Evolutionary conservation across 1,140 invertebrate genomes (phyloP).

Genomic region (Paramacrobiotus metropolitanus): DNA sequence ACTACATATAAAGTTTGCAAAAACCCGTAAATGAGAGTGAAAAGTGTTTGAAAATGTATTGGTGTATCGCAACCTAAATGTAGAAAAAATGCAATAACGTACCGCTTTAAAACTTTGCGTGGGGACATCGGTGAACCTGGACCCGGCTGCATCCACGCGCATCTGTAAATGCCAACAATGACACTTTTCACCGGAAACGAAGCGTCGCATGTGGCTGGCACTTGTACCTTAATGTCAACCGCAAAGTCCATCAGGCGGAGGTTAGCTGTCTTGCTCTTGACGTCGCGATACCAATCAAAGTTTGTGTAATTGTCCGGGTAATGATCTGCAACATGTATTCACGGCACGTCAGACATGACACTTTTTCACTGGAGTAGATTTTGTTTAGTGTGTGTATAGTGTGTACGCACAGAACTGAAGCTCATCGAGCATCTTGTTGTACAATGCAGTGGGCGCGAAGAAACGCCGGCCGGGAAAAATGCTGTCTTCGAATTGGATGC

Average conservation of each 20-base stretch:
- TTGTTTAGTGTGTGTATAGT: too few species aligned
- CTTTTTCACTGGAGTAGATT: neutral
- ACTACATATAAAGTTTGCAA: too few species aligned
- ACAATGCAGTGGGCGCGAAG: neutral
- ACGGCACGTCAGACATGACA: neutral
- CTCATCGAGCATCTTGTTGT: conserved; percentile 5
- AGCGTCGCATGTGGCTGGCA: neutral
- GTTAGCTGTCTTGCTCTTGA: neutral
- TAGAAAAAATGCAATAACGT: too few species aligned
- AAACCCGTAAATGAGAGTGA: too few species aligned
- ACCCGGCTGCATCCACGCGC: neutral
- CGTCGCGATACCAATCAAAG: neutral
- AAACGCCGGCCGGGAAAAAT: conserved; percentile 1
- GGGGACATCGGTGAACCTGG: neutral
- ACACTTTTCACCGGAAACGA: neutral
- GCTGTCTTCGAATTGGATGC: neutral
- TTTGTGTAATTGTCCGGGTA: neutral
- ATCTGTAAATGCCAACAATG: neutral
- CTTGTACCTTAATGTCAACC: neutral
- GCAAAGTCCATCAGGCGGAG: neutral
- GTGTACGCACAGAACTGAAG: neutral
- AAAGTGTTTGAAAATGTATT: neutral
- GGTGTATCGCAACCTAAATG: neutral
- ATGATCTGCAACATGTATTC: neutral
- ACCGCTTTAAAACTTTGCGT: conserved; percentile 4